These are phyloP conservation scores for Clarias batrachus DNA, from an alignment of 2,113 vertebrate species.

Conservation along the genomic window DNA sequence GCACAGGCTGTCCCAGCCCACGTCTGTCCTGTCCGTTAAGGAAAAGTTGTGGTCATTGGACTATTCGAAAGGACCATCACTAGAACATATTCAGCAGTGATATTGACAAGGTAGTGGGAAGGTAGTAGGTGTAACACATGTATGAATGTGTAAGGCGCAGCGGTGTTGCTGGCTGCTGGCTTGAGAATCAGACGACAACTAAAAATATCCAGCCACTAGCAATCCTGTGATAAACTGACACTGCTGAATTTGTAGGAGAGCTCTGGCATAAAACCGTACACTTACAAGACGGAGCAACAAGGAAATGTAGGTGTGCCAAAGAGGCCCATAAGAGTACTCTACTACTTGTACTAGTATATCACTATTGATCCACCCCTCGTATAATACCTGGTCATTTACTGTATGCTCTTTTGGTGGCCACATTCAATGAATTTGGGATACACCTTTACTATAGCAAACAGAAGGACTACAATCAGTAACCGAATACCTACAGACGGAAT, in stretches of 20 bases:
- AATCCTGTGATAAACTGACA: conserved; percentile 21
- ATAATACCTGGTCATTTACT: background rate
- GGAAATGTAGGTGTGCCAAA: background rate
- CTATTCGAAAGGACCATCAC: background rate
- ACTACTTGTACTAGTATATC: background rate
- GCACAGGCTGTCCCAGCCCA: background rate
- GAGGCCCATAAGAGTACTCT: background rate
- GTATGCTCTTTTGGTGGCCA: background rate
- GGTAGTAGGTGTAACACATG: conserved; percentile 20
- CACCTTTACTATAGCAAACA: background rate
- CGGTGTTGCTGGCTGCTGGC: conserved; percentile 1
- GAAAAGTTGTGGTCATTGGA: background rate
- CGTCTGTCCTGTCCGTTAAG: background rate
- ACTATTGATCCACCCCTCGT: background rate
- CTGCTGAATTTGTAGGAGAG: background rate
- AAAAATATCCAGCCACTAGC: conserved; percentile 19
- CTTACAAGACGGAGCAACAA: conserved; percentile 1
- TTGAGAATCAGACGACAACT: conserved; percentile 11
- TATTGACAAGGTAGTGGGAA: conserved; percentile 2
- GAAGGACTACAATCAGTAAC: background rate
- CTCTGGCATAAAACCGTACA: background rate
- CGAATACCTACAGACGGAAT: background rate
- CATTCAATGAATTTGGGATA: background rate
- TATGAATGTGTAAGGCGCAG: background rate
- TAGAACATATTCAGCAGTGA: background rate